These are phyloP conservation scores for Dryadula phaetusa DNA, from an alignment of 2,888 invertebrate genomes.

Conservation along the genomic window DNA sequence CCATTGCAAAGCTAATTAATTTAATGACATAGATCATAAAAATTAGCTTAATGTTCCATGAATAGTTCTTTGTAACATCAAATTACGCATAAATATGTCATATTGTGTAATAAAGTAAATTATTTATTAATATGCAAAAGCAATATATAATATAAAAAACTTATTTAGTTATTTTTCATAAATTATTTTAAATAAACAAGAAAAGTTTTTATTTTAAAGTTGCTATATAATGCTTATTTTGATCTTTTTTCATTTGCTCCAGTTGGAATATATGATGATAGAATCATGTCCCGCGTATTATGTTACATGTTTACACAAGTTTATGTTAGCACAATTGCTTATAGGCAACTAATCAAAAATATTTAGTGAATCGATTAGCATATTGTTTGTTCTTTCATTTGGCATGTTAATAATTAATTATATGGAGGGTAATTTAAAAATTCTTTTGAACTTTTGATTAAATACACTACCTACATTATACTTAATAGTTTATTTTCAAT, in stretches of 20 bases:
- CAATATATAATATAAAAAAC: background rate
- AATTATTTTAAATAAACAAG: background rate
- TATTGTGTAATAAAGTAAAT: conserved; percentile 11
- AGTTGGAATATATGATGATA: background rate
- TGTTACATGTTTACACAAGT: conserved; percentile 23
- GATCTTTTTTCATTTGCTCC: conserved; percentile 11
- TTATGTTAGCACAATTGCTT: conserved; percentile 4
- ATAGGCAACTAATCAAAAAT: conserved; percentile 12
- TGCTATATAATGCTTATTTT: background rate
- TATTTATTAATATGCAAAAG: background rate
- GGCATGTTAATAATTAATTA: background rate
- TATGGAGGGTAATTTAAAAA: background rate
- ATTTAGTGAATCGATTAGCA: conserved; percentile 13
- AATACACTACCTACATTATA: too few species aligned
- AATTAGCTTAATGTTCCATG: background rate
- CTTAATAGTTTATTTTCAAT: too few species aligned
- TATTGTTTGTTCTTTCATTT: background rate
- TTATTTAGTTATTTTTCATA: background rate
- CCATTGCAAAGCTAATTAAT: background rate
- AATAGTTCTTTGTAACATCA: conserved; percentile 7
- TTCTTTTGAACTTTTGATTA: too few species aligned
- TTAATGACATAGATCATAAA: background rate
- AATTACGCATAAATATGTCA: conserved; percentile 5
- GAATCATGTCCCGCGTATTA: conserved; percentile 5
- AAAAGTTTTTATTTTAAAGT: background rate